Percentiles rank a stretch among this genome's conserved stretches.
Evolutionary conservation across 2,113 vertebrate genomes (phyloP).

Genomic region (Jacana jacana): DNA sequence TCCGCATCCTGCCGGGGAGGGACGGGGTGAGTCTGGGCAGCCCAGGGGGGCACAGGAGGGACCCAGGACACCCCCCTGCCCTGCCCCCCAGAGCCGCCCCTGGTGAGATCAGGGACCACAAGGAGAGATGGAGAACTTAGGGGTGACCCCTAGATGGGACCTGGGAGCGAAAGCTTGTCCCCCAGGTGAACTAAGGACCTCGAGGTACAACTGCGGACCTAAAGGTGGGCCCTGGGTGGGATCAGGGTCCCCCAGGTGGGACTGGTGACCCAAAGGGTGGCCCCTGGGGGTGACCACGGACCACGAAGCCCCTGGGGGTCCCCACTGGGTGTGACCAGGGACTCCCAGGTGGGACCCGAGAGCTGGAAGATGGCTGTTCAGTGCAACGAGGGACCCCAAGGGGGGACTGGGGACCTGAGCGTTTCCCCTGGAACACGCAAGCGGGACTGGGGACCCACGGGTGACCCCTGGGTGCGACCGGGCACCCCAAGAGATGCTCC

Average conservation of each 20-base stretch:
- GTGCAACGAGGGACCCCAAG: rapidly evolving
- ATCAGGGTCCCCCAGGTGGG: not conserved
- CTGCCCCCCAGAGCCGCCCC: not conserved
- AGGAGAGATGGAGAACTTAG: too few species aligned
- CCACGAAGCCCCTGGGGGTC: too few species aligned
- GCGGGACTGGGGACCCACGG: rapidly evolving
- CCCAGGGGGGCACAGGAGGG: rapidly evolving
- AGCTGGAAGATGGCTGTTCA: rapidly evolving
- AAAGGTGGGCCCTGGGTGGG: too few species aligned
- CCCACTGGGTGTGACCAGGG: not conserved
- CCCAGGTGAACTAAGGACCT: not conserved
- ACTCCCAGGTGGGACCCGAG: too few species aligned
- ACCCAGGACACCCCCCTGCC: not conserved
- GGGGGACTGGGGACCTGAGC: not conserved
- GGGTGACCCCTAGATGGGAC: too few species aligned
- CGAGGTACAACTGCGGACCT: not conserved
- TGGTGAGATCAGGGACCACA: not conserved
- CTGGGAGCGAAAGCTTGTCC: too few species aligned
- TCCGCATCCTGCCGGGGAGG: constrained; percentile 79
- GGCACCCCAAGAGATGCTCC: too few species aligned
- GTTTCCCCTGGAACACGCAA: too few species aligned
- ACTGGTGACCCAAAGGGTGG: too few species aligned
- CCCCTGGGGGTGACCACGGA: too few species aligned
- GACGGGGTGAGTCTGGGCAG: not conserved
- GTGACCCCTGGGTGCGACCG: not conserved